phyloP scores from a whole-genome alignment of 2,888 invertebrate species.

The Yponomeuta evonymella region DNA sequence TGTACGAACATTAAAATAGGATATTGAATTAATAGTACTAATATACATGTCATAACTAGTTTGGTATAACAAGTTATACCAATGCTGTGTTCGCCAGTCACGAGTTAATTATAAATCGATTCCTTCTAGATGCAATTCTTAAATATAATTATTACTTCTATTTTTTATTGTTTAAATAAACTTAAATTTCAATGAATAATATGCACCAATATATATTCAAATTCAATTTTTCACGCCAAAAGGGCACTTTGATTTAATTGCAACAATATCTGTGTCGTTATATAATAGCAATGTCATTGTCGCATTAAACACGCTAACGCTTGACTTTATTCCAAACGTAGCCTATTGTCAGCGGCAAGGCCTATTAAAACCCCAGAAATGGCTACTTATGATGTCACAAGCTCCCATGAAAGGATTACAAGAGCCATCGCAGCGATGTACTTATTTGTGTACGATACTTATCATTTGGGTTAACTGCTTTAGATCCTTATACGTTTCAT shows the following conservation, averaged over 20 bases:
- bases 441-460: conserved; percentile 1
- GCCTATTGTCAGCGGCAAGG: background rate
- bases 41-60: too few species aligned
- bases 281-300: background rate
- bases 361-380: background rate
- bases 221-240: too few species aligned
- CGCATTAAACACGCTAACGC: background rate
- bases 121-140: too few species aligned
- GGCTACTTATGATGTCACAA: background rate
- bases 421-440: background rate
- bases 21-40: too few species aligned
- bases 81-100: too few species aligned
- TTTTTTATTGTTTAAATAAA: too few species aligned
- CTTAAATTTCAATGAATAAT: too few species aligned
- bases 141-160: too few species aligned
- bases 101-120: too few species aligned
- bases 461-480: background rate
- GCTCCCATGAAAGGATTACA: background rate
- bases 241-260: background rate
- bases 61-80: too few species aligned
- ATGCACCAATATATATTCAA: too few species aligned
- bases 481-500: background rate
- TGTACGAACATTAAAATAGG: too few species aligned
- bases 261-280: background rate
- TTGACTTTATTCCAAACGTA: background rate